Percentiles rank a stretch among this genome's conserved stretches.
phyloP scores from a whole-genome alignment of 2,797 vertebrate genomes.

The Otolemur crassicaudatus region DNA sequence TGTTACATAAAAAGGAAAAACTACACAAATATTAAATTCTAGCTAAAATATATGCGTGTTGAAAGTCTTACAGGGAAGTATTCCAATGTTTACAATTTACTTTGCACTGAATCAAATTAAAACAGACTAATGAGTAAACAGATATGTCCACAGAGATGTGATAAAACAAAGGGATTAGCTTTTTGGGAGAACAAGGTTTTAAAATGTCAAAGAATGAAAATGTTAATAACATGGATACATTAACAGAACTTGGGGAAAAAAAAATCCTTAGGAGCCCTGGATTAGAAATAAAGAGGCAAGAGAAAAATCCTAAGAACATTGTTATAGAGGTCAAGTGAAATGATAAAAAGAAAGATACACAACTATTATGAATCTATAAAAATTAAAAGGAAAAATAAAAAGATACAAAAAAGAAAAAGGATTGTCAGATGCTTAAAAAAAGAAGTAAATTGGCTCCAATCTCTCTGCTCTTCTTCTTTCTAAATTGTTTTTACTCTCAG shows the following conservation, averaged over 20 bases:
- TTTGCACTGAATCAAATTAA: no score
- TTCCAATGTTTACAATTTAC: no score
- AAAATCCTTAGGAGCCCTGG: neutral
- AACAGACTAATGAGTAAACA: no score
- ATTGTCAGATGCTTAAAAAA: neutral
- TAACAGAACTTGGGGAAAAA: neutral
- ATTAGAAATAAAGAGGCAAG: neutral
- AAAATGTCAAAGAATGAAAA: neutral
- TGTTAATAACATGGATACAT: neutral
- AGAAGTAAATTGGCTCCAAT: neutral
- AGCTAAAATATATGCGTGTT: no score
- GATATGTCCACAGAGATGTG: no score
- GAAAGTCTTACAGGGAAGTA: no score
- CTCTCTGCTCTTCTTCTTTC: neutral
- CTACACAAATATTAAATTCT: no score
- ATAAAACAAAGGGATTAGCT: no score
- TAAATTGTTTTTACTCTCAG: neutral
- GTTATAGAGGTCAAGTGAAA: neutral
- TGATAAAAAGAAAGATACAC: neutral
- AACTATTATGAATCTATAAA: neutral
- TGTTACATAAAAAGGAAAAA: no score
- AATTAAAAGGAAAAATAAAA: neutral
- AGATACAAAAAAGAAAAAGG: neutral
- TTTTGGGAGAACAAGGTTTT: neutral
- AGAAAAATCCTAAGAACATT: neutral